These are phyloP conservation scores for Tiliacea citrago DNA, from an alignment of 2,888 invertebrate genomes.

Conservation along the genomic window DNA sequence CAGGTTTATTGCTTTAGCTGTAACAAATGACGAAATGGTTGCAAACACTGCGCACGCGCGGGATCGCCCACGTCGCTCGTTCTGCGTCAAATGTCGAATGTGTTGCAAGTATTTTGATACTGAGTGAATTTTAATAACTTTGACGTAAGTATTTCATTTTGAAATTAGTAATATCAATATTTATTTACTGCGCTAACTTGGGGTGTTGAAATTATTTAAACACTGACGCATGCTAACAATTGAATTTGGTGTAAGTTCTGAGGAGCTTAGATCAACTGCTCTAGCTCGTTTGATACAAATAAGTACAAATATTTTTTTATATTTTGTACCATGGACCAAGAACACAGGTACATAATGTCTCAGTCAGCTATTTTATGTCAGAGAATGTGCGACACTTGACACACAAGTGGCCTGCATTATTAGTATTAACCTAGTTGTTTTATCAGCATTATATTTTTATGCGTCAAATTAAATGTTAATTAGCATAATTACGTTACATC, in stretches of 20 bases:
- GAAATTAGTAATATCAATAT: neutral
- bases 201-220: neutral
- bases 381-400: too few species aligned
- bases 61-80: constrained; percentile 24
- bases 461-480: neutral
- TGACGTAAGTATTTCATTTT: constrained; percentile 17
- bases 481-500: neutral
- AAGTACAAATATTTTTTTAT: neutral
- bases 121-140: constrained; percentile 21
- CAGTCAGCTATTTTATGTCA: too few species aligned
- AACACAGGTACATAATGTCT: too few species aligned
- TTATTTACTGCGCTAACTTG: neutral
- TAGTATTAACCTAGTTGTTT: neutral
- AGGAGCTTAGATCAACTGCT: neutral
- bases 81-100: constrained; percentile 17
- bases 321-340: too few species aligned
- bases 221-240: neutral
- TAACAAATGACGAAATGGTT: constrained; percentile 42
- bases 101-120: constrained; percentile 36
- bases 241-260: neutral
- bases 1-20: constrained; percentile 32
- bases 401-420: too few species aligned
- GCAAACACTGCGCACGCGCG: constrained; percentile 32
- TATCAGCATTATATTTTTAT: neutral
- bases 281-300: neutral